These are phyloP conservation scores for Epizoanthus illoricatus DNA, from an alignment of 92 coral and sea anemone genomes.

Conservation along the genomic window DNA sequence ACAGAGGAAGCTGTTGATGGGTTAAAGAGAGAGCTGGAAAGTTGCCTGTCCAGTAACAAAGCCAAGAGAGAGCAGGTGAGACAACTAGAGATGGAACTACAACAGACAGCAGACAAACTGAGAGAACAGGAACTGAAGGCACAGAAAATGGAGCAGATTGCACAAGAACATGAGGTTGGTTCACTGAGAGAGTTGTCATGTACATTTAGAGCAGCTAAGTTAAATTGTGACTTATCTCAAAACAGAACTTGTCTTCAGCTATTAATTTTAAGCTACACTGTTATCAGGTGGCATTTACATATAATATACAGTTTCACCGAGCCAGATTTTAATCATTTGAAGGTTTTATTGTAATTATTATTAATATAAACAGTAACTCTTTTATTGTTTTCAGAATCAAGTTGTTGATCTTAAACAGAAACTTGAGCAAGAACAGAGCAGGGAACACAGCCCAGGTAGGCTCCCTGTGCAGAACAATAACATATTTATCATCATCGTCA, in stretches of 20 bases:
- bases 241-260: neutral
- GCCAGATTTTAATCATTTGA: neutral
- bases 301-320: neutral
- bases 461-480: neutral
- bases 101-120: constrained; percentile 42
- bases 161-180: constrained; percentile 83
- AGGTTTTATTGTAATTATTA: no score
- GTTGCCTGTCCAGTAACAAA: constrained; percentile 61
- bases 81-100: constrained; percentile 61
- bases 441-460: constrained; percentile 22
- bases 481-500: neutral
- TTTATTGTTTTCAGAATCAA: constrained; percentile 10
- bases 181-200: neutral
- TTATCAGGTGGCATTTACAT: no score
- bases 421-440: constrained; percentile 17
- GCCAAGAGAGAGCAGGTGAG: constrained; percentile 71
- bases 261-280: no score
- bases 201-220: neutral
- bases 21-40: constrained; percentile 77
- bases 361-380: neutral
- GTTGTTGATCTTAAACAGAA: constrained; percentile 22
- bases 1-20: constrained; percentile 70
- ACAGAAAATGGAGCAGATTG: constrained; percentile 74
- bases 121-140: constrained; percentile 58
- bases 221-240: neutral